These are phyloP conservation scores for Eurosta solidaginis DNA, from an alignment of 1,140 invertebrate genomes.

Conservation along the genomic window DNA sequence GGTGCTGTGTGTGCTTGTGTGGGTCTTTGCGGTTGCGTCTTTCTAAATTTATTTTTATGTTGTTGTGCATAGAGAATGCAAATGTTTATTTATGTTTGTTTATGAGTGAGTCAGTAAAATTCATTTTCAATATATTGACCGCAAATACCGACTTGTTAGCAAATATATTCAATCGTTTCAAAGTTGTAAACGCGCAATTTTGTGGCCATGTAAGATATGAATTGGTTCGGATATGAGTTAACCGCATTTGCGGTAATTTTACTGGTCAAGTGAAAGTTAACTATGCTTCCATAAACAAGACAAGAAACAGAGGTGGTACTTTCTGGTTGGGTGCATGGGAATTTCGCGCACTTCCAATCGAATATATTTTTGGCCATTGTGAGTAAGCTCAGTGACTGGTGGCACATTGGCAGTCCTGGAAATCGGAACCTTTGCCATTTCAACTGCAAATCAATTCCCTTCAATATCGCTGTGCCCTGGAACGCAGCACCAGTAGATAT, in stretches of 20 bases:
- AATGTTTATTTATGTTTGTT: constrained; percentile 8
- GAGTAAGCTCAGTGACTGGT: no score
- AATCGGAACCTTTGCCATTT: no score
- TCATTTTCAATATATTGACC: neutral
- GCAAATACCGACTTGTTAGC: neutral
- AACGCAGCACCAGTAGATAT: no score
- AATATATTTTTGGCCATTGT: no score
- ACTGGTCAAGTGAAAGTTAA: neutral
- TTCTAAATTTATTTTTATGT: neutral
- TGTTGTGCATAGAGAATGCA: neutral
- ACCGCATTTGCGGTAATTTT: neutral
- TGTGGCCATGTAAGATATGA: neutral
- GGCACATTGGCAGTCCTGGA: no score
- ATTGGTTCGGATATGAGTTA: neutral
- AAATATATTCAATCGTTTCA: constrained; percentile 11
- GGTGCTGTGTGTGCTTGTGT: no score
- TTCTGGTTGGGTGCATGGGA: no score
- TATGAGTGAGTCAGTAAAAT: neutral
- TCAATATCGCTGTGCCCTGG: no score
- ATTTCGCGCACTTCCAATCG: no score
- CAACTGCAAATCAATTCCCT: no score
- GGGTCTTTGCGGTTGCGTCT: neutral
- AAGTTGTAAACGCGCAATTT: neutral
- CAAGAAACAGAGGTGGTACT: no score
- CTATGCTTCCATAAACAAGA: neutral